Base-by-base conservation (phyloP, 1,140 invertebrate species). In the Drosophila baimaii region DNA sequence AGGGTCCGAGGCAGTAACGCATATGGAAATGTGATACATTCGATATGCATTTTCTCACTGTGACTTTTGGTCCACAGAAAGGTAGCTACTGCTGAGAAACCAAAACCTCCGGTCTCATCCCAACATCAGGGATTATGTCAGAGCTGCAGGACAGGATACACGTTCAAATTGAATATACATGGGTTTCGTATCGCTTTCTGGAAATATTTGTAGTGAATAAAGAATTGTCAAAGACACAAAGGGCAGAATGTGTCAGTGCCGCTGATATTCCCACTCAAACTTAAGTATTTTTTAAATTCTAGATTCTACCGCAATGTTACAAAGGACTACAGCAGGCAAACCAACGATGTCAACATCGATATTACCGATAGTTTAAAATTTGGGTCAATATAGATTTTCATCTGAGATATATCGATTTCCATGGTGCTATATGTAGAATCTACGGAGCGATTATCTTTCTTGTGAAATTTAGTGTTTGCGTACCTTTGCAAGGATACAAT, bases 11-110 rank as follows among this genome's bases (percentile, higher is more conserved):
- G 27, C 33, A 23, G 43, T 17, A 35, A 33, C 33, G 27, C 47
- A 58, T 39, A 41, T 54, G 44, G 31, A 55, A 15, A 58, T 55
- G 27, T 43, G 46, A 35, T 43, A 35, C 7, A 43, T 15, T 41
- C 13, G 25, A 51, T 29, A 47, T 29, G 19, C 10, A 27, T 69
- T 27, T 58, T 15, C 33, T 17, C 12, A 25, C 43, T 27, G 17
- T 44, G 17, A 55, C 25, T 54, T 33, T 17, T 51, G 41, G 3
- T 29, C 4, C 8, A 6, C 27, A 49, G 19, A 41, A 27, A 43
- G 33, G 27, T 64, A 17, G 59, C 15, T 21, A n/a, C 19, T 46
- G 41, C 19, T 35, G 46, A 31, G 27, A 62, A 35, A 12, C 21
- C 13, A n/a, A 57, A 31, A 61, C 31, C 21, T 23, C 6, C 21